Evolutionary conservation across 1,140 invertebrate species (phyloP), one percentile per base, ranked within the genome.

Genomic region (Neoseiulus cucumeris): DNA sequence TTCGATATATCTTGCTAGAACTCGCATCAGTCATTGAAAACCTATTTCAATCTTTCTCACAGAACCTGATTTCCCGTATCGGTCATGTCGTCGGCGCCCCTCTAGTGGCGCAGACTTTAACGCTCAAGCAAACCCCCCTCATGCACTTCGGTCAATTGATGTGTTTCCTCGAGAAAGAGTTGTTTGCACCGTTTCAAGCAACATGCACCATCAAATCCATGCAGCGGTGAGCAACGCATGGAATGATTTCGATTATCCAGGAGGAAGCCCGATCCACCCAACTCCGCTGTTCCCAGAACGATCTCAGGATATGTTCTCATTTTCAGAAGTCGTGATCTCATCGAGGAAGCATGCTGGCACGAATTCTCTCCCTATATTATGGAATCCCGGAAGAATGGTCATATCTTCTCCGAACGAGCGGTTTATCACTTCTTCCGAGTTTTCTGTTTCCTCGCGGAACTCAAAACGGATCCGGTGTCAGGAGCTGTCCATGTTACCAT

Each of bases 91-190:
- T 59, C 22, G 51, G 51, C 25, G 51, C 51, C 4, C 51, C 51
- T 25, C 22, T 59, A 20, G 51, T 59, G 51, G 51, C 51, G 4
- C 51, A 59, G 14, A 29, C 51, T 59, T 20, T 59, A 14, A 20
- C 51, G 17, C 51, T 59, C 33, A 12, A 59, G 51, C 51, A 59
- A 20, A 59, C 51, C 12, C 51, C 51, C 22, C 51, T 25, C 17
- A 17, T 59, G 4, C 51, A 59, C 22, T 59, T 59, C 51, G 51
- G 51, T 25, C 51, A 59, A 59, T 20, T 59, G 51, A 59, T 59
- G 51, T 59, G 51, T 25, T 59, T 59, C 9, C 22, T 59, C 14
- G 51, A 59, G 51, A 59, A 25, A 9, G 51, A 59, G 22, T 20
- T 59, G 9, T 59, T 59, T 20, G 51, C 51, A 25, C 51, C 51